These are phyloP conservation scores for Drosophila colorata DNA, from an alignment of 2,888 invertebrate genomes.

Conservation along the genomic window DNA sequence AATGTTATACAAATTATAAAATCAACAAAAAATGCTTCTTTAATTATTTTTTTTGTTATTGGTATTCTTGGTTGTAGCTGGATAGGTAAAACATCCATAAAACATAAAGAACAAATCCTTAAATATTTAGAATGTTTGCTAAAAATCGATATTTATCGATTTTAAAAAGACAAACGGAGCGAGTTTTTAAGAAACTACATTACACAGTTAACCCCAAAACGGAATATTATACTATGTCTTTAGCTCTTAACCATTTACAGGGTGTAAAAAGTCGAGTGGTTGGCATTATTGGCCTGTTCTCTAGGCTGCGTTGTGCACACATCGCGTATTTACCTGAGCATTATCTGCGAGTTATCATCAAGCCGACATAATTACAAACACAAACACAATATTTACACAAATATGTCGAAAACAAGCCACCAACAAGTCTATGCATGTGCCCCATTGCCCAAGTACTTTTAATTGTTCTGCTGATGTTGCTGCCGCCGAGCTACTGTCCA, in stretches of 20 bases:
- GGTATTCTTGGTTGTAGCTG: too few relatives aligned
- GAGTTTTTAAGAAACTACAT: too few relatives aligned
- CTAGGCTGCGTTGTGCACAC: slow-evolving; percentile 20
- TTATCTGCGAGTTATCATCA: slow-evolving; percentile 76
- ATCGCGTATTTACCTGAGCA: slow-evolving; percentile 72
- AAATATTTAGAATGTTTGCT: not conserved
- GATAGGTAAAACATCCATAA: too few relatives aligned
- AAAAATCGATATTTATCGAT: not conserved
- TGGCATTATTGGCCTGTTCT: slow-evolving; percentile 39
- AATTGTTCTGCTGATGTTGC: slow-evolving; percentile 50
- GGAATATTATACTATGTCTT: not conserved
- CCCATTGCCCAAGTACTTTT: slow-evolving; percentile 39
- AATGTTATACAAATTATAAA: too few relatives aligned
- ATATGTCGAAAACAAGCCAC: slow-evolving; percentile 69
- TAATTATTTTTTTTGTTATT: too few relatives aligned
- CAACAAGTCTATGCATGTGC: slow-evolving; percentile 11
- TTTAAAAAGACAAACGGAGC: too few relatives aligned
- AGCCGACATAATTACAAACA: slow-evolving; percentile 76
- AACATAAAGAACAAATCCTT: too few relatives aligned
- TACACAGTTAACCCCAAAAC: too few relatives aligned
- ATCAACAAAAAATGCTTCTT: too few relatives aligned
- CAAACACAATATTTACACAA: slow-evolving; percentile 78
- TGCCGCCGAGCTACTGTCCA: slow-evolving; percentile 28
- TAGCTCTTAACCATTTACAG: not conserved
- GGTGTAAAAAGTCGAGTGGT: slow-evolving; percentile 44